Percentiles rank a stretch among this genome's conserved stretches.
Conservation (phyloP, 2,888 invertebrate genomes). For the Dendrolimus pini region DNA sequence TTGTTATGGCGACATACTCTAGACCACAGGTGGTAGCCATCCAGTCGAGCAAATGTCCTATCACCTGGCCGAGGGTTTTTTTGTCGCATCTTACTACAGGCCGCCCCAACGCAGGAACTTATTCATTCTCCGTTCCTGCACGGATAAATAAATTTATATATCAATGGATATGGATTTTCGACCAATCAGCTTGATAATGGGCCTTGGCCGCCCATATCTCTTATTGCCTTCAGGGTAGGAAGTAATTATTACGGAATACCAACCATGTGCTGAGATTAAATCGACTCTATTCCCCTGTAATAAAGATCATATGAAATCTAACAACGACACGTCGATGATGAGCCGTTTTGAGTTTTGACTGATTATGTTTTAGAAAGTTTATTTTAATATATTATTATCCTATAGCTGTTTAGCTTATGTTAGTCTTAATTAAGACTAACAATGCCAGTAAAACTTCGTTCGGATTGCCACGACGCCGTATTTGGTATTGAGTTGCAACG, state of each 20-base stretch:
- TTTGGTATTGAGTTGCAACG: too few species aligned
- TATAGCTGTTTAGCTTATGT: too few species aligned
- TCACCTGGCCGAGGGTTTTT: background rate
- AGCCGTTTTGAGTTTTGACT: background rate
- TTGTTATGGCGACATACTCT: background rate
- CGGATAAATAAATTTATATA: background rate
- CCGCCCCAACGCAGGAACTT: background rate
- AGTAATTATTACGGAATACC: background rate
- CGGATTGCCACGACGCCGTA: too few species aligned
- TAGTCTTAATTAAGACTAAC: too few species aligned
- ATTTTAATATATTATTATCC: background rate
- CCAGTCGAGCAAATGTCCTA: background rate
- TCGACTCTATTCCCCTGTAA: background rate
- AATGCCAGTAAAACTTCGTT: too few species aligned
- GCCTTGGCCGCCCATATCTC: background rate
- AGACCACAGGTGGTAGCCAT: background rate
- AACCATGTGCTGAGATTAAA: background rate
- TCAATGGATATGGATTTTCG: background rate
- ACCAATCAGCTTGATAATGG: background rate
- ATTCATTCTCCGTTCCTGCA: background rate
- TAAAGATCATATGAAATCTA: background rate
- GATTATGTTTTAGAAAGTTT: background rate
- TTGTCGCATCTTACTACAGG: background rate
- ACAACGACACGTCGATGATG: background rate
- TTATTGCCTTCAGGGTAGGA: background rate